phyloP scores from a whole-genome alignment of 2,888 invertebrate species.

The Keiferia lycopersicella region DNA sequence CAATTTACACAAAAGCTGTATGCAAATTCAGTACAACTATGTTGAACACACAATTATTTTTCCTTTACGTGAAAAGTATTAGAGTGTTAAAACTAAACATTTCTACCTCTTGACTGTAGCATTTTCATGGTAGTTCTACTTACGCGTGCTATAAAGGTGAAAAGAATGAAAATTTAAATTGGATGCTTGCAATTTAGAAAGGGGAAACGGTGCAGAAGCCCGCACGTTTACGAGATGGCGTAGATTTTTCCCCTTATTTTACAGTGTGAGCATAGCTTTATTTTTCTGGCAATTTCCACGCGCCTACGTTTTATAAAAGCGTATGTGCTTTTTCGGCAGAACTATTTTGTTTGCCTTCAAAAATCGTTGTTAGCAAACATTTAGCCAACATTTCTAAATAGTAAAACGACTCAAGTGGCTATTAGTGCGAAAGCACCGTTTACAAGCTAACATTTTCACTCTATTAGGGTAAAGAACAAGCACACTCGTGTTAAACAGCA shows the following conservation, averaged over 20 bases:
- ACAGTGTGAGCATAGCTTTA: constrained; percentile 10
- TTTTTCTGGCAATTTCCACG: background rate
- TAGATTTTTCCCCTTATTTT: constrained; percentile 11
- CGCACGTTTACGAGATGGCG: constrained; percentile 7
- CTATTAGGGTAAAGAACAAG: background rate
- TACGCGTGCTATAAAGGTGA: constrained; percentile 26
- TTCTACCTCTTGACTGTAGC: background rate
- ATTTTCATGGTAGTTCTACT: background rate
- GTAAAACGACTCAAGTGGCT: background rate
- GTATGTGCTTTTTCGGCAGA: background rate
- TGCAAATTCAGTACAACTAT: no score
- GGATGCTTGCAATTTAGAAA: constrained; percentile 7
- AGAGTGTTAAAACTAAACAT: no score
- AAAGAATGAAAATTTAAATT: constrained; percentile 12
- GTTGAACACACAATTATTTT: no score
- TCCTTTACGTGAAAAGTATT: no score
- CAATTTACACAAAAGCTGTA: no score
- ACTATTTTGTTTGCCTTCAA: background rate
- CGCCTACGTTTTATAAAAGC: background rate
- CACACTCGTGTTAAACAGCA: constrained; percentile 16
- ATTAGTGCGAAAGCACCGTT: background rate
- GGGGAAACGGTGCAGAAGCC: background rate
- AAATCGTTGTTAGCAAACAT: background rate
- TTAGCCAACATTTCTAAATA: background rate
- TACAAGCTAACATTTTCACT: constrained; percentile 3